A percentile compares a stretch with the other conserved stretches of the same genome.
These are phyloP conservation scores for Lasiurus borealis DNA, from an alignment of 2,113 vertebrate genomes.

Conservation along the genomic window DNA sequence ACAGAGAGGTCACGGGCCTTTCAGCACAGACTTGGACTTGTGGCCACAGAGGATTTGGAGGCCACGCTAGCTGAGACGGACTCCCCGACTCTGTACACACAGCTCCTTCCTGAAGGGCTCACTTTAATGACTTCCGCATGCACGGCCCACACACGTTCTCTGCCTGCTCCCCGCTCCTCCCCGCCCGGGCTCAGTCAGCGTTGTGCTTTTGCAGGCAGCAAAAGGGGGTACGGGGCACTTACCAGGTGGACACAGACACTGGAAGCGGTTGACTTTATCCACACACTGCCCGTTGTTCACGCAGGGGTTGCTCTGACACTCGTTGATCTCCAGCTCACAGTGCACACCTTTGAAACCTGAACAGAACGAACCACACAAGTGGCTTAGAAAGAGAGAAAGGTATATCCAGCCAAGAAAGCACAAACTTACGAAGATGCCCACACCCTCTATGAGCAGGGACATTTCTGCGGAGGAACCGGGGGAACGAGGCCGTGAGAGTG, in stretches of 20 bases:
- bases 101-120: conserved; percentile 21
- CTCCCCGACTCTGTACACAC: conserved; percentile 7
- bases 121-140: conserved; percentile 63
- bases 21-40: conserved; percentile 61
- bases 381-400: conserved; percentile 13
- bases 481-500: background rate
- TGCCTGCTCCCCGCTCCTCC: background rate
- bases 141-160: conserved; percentile 60
- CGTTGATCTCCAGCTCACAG: conserved; percentile 91
- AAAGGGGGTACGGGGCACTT: conserved; percentile 68
- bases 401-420: background rate
- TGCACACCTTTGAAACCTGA: conserved; percentile 92
- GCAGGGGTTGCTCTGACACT: conserved; percentile 93
- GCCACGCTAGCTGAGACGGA: background rate
- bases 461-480: background rate
- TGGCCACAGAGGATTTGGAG: conserved; percentile 48
- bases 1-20: conserved; percentile 55
- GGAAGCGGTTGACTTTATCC: conserved; percentile 92
- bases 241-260: conserved; percentile 93
- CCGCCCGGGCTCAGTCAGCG: background rate
- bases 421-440: background rate
- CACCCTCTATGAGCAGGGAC: background rate
- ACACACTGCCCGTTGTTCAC: conserved; percentile 92
- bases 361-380: conserved; percentile 61
- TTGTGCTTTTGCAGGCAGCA: background rate